phyloP scores from a whole-genome alignment of 92 coral and sea anemone species.

The Heteractis magnifica region DNA sequence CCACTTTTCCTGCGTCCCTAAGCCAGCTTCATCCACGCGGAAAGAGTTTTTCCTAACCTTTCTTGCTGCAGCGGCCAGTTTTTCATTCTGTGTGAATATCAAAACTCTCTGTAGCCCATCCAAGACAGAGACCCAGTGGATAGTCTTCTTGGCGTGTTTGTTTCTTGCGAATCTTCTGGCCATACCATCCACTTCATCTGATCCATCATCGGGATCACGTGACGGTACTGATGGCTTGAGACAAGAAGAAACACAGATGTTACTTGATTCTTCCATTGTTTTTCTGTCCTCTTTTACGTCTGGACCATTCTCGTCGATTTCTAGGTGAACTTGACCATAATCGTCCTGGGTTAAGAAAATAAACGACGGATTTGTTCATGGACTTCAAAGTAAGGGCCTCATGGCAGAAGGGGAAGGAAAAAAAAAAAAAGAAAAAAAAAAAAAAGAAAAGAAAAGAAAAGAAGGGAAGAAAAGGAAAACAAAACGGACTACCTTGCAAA shows the following conservation, averaged over 20 bases:
- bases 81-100: constrained; percentile 68
- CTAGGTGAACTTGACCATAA: constrained; percentile 53
- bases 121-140: constrained; percentile 82
- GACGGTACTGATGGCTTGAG: constrained; percentile 26
- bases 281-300: constrained; percentile 51
- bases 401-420: background rate
- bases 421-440: too few species aligned
- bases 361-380: background rate
- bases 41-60: constrained; percentile 38
- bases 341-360: constrained; percentile 57
- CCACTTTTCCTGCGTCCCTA: too few species aligned
- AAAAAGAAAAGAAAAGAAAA: too few species aligned
- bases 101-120: constrained; percentile 88
- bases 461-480: background rate
- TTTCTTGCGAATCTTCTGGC: constrained; percentile 11
- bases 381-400: too few species aligned
- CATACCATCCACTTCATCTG: constrained; percentile 65
- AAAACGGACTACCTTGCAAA: constrained; percentile 54
- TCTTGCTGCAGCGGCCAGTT: constrained; percentile 61
- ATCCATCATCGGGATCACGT: constrained; percentile 26
- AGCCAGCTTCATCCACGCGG: too few species aligned
- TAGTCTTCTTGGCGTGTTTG: constrained; percentile 56
- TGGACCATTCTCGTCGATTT: constrained; percentile 49
- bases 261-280: constrained; percentile 43
- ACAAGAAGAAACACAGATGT: constrained; percentile 28